Evolutionary conservation across 2,797 vertebrate genomes (phyloP), one percentile per base, ranked within the genome.

Genomic region (Periparus ater): DNA sequence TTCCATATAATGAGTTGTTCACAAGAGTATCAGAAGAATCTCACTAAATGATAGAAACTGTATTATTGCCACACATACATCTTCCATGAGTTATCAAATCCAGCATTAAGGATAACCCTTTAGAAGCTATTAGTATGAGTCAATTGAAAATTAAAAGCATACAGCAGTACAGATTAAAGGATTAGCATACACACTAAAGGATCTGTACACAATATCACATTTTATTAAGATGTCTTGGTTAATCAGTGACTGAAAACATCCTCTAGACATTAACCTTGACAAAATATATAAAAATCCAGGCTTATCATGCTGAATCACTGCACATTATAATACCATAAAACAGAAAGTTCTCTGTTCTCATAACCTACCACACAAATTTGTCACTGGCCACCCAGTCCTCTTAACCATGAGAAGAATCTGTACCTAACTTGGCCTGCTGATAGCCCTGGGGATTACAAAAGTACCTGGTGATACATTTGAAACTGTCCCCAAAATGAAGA

Each of bases 111-210:
- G 71, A 89, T 51, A 92, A 86, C 58, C 66, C 40, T 75, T 81
- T 38, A 81, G 58, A 86, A 88, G 66, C 40, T 90, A 70, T 79
- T 79, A 76, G 47, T 25, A 1, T 47, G 85, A 92, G 54, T 65
- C 61, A 92, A 68, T 9, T 89, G 74, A 86, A 95, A 93, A 93
- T 71, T 94, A 89, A 79, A 93, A 83, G 63, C 84, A 91, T 68
- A 83, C 3, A 77, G 42, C 53, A 91, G 88, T 36, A 94, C 34
- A 83, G 89, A 94, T 91, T 70, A 89, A 87, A 89, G 38, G 38
- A 54, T 92, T 74, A 83, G 61, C 68, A 74, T 11, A 20, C 27
- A 80, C 54, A 83, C 42, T 61, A 50, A 91, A 92, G 48, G 61
- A 88, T 89, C 61, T 71, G 42, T 42, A 83, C 30, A 57, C 6